phyloP scores from a whole-genome alignment of 2,888 invertebrate genomes.

The Agrochola lychnidis region DNA sequence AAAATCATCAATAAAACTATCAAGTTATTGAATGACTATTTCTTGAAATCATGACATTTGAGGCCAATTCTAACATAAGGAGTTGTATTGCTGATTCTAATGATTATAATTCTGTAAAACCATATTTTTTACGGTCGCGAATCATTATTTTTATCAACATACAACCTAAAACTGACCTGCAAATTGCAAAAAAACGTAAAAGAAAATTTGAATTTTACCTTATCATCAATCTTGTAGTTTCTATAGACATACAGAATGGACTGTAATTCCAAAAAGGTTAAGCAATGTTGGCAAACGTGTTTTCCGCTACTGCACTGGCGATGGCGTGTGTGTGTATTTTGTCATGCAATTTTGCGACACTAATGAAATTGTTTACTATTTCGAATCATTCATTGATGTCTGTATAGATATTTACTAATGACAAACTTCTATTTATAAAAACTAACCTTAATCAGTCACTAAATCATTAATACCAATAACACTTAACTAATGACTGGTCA shows the following conservation, averaged over 20 bases:
- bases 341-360: not conserved
- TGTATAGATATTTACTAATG: not conserved
- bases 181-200: too few relatives aligned
- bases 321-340: not conserved
- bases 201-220: too few relatives aligned
- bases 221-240: not conserved
- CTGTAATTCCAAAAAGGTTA: not conserved
- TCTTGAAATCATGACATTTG: too few relatives aligned
- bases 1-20: too few relatives aligned
- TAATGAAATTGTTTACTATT: slow-evolving; percentile 4
- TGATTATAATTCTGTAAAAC: too few relatives aligned
- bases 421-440: not conserved
- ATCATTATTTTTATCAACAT: too few relatives aligned
- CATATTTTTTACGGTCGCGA: too few relatives aligned
- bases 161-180: too few relatives aligned
- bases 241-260: not conserved
- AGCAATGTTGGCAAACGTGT: not conserved
- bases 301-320: not conserved
- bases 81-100: too few relatives aligned
- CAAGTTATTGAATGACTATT: too few relatives aligned
- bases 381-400: not conserved
- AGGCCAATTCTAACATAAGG: too few relatives aligned
- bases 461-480: not conserved
- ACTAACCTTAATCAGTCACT: not conserved
- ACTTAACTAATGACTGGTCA: slow-evolving; percentile 5